Conservation (phyloP, 2,888 invertebrate genomes). For the Tiliacea citrago region DNA sequence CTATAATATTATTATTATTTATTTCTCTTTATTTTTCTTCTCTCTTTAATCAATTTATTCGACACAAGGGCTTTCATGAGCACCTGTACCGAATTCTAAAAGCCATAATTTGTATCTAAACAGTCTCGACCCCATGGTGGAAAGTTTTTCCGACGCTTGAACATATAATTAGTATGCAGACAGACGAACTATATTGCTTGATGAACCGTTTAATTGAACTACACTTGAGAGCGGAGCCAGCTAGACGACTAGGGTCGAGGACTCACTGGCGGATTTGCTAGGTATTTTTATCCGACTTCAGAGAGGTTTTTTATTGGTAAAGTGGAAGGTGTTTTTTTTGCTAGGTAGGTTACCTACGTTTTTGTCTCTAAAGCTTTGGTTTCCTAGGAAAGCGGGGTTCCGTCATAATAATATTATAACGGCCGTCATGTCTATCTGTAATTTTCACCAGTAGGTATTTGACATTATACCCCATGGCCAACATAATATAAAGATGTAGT, state of each 20-base stretch:
- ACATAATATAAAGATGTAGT: background rate
- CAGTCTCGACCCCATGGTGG: slow-evolving; percentile 27
- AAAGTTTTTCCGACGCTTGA: slow-evolving; percentile 43
- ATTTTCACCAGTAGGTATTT: no score
- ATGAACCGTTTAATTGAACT: slow-evolving; percentile 70
- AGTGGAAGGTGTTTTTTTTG: no score
- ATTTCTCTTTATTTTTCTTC: no score
- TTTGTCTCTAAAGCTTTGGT: no score
- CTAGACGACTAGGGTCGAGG: slow-evolving; percentile 32
- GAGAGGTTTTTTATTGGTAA: background rate
- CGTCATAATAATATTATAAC: background rate
- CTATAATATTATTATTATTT: no score
- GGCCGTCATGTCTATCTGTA: no score
- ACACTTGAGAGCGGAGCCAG: slow-evolving; percentile 9
- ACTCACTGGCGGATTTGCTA: background rate
- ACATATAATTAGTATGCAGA: slow-evolving; percentile 66
- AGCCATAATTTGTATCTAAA: slow-evolving; percentile 18
- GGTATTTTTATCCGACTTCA: background rate
- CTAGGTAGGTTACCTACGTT: no score
- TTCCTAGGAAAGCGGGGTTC: no score
- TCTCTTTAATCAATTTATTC: no score
- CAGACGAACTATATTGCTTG: slow-evolving; percentile 63
- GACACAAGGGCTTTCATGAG: background rate
- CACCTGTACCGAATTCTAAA: slow-evolving; percentile 10
- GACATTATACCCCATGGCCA: no score